Base-by-base conservation (phyloP, 2,113 vertebrate species). In the Anolis sagrei region DNA sequence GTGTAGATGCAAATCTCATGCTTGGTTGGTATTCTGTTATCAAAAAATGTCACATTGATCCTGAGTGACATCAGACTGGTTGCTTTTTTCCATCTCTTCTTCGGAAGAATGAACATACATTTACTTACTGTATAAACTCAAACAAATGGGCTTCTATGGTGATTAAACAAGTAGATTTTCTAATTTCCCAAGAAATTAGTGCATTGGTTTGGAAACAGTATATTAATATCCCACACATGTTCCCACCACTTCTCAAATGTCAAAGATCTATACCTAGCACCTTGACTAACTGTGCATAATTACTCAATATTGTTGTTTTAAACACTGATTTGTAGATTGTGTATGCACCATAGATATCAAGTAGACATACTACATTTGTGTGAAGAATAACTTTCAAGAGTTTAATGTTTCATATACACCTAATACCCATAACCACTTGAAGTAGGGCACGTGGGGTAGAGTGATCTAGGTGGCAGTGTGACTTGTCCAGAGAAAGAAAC, bases 1-100 rank as follows among this genome's bases (percentile, higher is more conserved):
- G 87, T 89, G 89, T 86, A 94, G 94, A 95, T 96, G 92, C 90
- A 94, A 90, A 96, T 95, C 95, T 95, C 81, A 32, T 69, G 78
- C 89, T 92, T 82, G 7, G 32, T 87, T 88, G 89, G 49, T 89
- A 68, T 91, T 92, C 75, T 91, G 86, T 93, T 95, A 94, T 95
- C 92, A 94, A 77, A 25, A 25, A 44, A 73, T 18, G 19, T 27
- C 83, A 86, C 3, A 4, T 32, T 89, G 94, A 94, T 93, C 89
- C 90, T 85, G 54, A 93, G 86, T 89, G 87, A 85, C 66, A 69
- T 93, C 88, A 73, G 88, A 90, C 82, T 25, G 82, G 74, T 39
- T 92, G 27, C 87, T 25, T 51, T 29, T 64, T 48, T 83, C 34
- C 25, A 18, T 23, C 18, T 19, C 16, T 27, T 64, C 16, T 64